Conservation (phyloP, 2,888 invertebrate species). For the Tortricodes alternella region DNA sequence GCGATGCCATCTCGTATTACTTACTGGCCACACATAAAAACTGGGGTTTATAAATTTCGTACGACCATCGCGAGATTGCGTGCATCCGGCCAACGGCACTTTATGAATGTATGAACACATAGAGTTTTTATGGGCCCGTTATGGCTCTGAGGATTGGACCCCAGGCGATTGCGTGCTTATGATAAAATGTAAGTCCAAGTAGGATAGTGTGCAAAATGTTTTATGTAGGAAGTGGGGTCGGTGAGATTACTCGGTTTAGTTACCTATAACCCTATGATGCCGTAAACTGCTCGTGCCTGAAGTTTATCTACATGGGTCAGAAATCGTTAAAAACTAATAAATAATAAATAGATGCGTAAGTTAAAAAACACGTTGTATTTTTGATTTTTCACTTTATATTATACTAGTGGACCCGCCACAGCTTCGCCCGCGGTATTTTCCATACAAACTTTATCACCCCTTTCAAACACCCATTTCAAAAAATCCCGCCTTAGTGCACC, state of each 20-base stretch:
- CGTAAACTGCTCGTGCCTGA: conserved; percentile 13
- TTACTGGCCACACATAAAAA: conserved; percentile 32
- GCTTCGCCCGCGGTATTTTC: too few relatives aligned
- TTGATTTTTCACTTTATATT: too few relatives aligned
- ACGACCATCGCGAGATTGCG: conserved; percentile 36
- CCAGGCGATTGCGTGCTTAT: conserved; percentile 44
- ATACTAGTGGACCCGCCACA: too few relatives aligned
- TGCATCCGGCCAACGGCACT: conserved; percentile 39
- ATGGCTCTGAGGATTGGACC: conserved; percentile 47
- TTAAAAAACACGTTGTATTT: neutral
- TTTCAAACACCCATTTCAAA: too few relatives aligned
- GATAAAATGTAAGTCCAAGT: conserved; percentile 37
- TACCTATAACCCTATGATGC: conserved; percentile 17
- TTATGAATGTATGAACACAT: conserved; percentile 57
- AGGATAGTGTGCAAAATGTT: conserved; percentile 43
- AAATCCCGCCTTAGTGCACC: too few relatives aligned
- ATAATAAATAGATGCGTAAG: neutral
- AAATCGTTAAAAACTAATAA: neutral
- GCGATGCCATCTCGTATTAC: conserved; percentile 10
- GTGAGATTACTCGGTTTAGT: conserved; percentile 18
- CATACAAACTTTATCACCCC: too few relatives aligned
- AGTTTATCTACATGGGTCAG: conserved; percentile 10
- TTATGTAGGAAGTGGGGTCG: conserved; percentile 33
- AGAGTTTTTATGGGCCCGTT: conserved; percentile 56
- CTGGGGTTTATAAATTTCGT: conserved; percentile 40